Base-by-base conservation (phyloP, 2,888 invertebrate species). In the Aromia moschata region DNA sequence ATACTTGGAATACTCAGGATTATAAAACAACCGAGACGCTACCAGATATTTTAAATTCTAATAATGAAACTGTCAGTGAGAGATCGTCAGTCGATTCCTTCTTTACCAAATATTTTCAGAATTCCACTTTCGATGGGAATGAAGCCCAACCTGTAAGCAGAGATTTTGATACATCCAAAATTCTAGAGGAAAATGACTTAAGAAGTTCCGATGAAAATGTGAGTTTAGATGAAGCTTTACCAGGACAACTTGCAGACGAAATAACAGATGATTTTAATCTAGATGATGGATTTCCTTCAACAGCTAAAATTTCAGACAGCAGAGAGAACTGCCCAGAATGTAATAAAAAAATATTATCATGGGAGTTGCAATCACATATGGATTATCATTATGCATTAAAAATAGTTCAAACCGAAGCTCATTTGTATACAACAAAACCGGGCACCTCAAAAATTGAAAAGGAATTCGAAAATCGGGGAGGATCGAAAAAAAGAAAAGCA, bases 351-450 rank as follows among this genome's bases (percentile, higher is more conserved):
- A 81, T 95, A 51, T 77, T 84, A 9, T 67, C 84, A 2, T 84
- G 84, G 60, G 89, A 89, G 59, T 83, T 89, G 68, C 77, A 83
- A 0, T 91, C 93, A 74, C 96, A 96, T 80, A 79, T 85, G 70
- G 96, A 96, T 80, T 94, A 88, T 76, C 96, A 96, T 79, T 85
- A 91, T 74, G 96, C 96, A 51, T 65, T 78, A 61, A 72, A 78
- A 70, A 69, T 79, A 56, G 71, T 76, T 46, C 68, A 73, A 62
- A 69, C 74, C 56, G 77, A 79, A 60, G 65, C 71, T 2, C 63
- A 69, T 66, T 55, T 71, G 38, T 72, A 72, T 47, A 74, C 71
- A 37, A 44, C 11, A 41, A 30, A 31, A 60, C 60, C 37, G 20
- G 33, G 10, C 43, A 25, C 10, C 54, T 55, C 18, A 40, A 64